A percentile compares a stretch with the other conserved stretches of the same genome.
Conservation (phyloP, 2,113 vertebrate genomes). For the Pongo abelii region DNA sequence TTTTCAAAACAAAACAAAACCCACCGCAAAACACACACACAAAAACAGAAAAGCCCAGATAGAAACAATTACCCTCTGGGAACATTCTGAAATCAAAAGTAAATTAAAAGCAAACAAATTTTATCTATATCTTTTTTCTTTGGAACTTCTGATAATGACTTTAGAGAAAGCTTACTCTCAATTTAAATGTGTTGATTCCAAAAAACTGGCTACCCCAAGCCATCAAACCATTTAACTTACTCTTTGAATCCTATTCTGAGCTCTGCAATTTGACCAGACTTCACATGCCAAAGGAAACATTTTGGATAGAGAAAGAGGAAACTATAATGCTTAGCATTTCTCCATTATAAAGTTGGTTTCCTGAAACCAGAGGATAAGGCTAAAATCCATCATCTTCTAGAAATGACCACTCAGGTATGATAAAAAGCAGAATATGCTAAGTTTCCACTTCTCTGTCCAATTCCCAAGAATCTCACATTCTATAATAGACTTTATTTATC, state of each 20-base stretch:
- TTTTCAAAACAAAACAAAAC: not conserved
- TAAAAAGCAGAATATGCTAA: conserved; percentile 71
- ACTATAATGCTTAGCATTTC: conserved; percentile 46
- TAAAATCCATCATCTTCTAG: conserved; percentile 69
- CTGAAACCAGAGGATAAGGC: conserved; percentile 64
- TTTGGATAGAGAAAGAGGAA: conserved; percentile 72
- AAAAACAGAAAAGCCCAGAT: not conserved
- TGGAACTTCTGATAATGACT: conserved; percentile 49
- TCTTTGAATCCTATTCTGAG: conserved; percentile 41
- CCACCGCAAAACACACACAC: not conserved
- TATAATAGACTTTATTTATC: conserved; percentile 68
- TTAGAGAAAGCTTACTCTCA: conserved; percentile 20
- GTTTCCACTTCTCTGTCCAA: conserved; percentile 71
- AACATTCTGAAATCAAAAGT: conserved; percentile 41
- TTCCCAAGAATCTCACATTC: conserved; percentile 64
- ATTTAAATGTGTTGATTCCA: conserved; percentile 44
- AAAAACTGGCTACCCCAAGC: conserved; percentile 37
- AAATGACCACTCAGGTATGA: conserved; percentile 68
- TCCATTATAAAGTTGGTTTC: conserved; percentile 61
- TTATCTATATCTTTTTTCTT: conserved; percentile 26
- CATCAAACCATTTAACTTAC: conserved; percentile 41
- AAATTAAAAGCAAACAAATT: conserved; percentile 36
- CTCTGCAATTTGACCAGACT: conserved; percentile 54
- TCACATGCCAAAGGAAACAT: conserved; percentile 45
- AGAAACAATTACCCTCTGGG: conserved; percentile 30